Evolutionary conservation across 2,797 vertebrate genomes (phyloP).

Genomic region (Knipowitschia caucasica): DNA sequence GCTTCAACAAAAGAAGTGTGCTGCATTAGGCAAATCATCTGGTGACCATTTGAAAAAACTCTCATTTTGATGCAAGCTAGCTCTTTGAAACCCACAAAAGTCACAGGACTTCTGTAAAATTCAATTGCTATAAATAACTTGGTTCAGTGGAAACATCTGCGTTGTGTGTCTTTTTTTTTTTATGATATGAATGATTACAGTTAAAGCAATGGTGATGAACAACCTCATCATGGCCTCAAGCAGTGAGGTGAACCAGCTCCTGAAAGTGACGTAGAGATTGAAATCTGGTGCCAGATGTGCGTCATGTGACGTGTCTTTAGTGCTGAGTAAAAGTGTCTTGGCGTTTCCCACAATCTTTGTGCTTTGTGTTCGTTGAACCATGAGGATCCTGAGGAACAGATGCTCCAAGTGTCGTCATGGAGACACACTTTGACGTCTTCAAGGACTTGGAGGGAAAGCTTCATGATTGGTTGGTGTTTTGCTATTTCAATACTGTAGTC

Average conservation of each 20-base stretch:
- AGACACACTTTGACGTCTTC: conserved; percentile 1
- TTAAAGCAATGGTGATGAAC: too few relatives aligned
- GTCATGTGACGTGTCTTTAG: conserved; percentile 5
- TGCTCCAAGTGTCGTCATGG: conserved; percentile 3
- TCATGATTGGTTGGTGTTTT: neutral
- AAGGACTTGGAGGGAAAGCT: conserved; percentile 1
- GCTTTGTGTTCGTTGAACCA: conserved; percentile 1
- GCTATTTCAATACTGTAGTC: neutral
- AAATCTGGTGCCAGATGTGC: conserved; percentile 3
- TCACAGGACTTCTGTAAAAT: too few relatives aligned
- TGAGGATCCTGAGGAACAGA: neutral
- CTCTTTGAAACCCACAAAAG: too few relatives aligned
- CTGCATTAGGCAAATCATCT: conserved; percentile 14
- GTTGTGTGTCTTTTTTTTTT: too few relatives aligned
- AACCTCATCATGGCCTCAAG: too few relatives aligned
- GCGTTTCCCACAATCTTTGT: conserved; percentile 4
- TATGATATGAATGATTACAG: too few relatives aligned
- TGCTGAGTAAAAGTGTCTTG: neutral
- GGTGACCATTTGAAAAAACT: neutral
- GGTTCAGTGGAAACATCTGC: too few relatives aligned
- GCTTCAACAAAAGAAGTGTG: conserved; percentile 45
- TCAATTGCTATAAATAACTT: too few relatives aligned
- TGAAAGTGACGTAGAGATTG: neutral
- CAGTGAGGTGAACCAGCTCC: too few relatives aligned
- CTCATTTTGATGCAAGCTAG: neutral